Percentiles rank a stretch among this genome's conserved stretches.
phyloP scores from a whole-genome alignment of 2,113 vertebrate genomes.

The Rana temporaria region DNA sequence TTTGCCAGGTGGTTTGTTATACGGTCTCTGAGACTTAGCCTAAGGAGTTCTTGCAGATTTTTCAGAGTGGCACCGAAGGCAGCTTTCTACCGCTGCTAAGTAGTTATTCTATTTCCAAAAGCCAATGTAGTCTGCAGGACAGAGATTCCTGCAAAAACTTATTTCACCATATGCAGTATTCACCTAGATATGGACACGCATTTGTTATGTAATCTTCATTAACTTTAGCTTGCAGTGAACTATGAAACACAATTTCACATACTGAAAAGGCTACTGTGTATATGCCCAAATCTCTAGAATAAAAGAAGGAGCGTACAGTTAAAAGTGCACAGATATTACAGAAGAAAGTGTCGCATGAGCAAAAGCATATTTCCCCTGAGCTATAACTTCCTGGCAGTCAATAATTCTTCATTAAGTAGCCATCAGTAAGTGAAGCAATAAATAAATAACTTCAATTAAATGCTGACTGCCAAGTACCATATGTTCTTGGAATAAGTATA shows the following conservation, averaged over 20 bases:
- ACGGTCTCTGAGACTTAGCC: too few species aligned
- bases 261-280: neutral
- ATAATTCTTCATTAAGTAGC: slow-evolving; percentile 26
- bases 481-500: slow-evolving; percentile 31
- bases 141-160: too few species aligned
- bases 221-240: neutral
- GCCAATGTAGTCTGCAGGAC: too few species aligned
- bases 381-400: slow-evolving; percentile 21
- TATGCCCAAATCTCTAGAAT: neutral
- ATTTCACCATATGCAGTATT: neutral
- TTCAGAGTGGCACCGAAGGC: too few species aligned
- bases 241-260: slow-evolving; percentile 30
- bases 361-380: slow-evolving; percentile 15
- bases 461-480: slow-evolving; percentile 38
- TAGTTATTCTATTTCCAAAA: too few species aligned
- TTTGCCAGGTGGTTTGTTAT: too few species aligned
- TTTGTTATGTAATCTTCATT: slow-evolving; percentile 10
- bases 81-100: too few species aligned
- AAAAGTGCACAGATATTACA: neutral
- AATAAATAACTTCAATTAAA: slow-evolving; percentile 28
- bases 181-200: neutral
- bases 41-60: too few species aligned
- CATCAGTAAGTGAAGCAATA: slow-evolving; percentile 14
- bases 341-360: neutral
- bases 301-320: neutral